Evolutionary conservation across 2,797 vertebrate genomes (phyloP).

Genomic region (Myotis pilosus): DNA sequence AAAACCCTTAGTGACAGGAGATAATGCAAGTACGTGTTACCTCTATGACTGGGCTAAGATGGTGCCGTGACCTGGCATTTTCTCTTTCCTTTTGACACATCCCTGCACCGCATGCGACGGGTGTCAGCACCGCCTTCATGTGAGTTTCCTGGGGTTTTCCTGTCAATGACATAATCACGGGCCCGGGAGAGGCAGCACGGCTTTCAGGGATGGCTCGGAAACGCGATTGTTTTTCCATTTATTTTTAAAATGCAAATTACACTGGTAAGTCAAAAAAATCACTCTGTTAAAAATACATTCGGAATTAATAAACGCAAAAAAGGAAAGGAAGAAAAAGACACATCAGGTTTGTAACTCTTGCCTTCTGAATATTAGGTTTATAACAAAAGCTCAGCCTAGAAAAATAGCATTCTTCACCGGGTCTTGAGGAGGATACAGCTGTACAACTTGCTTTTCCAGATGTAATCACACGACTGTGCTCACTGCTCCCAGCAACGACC

Average conservation of each 20-base stretch:
- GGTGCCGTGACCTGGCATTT: constrained; percentile 78
- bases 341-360: constrained; percentile 86
- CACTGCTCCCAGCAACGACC: constrained; percentile 78
- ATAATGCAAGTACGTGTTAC: constrained; percentile 78
- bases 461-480: constrained; percentile 85
- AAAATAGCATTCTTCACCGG: constrained; percentile 89
- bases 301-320: constrained; percentile 87
- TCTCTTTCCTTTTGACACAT: constrained; percentile 75
- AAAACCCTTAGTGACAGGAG: constrained; percentile 59
- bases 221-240: constrained; percentile 83
- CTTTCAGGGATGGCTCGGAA: constrained; percentile 82
- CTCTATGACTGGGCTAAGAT: constrained; percentile 77
- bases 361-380: constrained; percentile 86
- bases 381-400: constrained; percentile 89
- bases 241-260: constrained; percentile 89
- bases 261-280: constrained; percentile 89
- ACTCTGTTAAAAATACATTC: constrained; percentile 90
- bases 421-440: constrained; percentile 87
- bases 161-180: constrained; percentile 49
- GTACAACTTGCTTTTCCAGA: constrained; percentile 84
- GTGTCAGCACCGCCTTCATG: constrained; percentile 44
- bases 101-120: background rate
- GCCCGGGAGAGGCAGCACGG: constrained; percentile 67
- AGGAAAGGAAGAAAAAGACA: constrained; percentile 78
- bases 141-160: constrained; percentile 75